A percentile compares a stretch with the other conserved stretches of the same genome.
These are phyloP conservation scores for Temnothorax rugatulus DNA, from an alignment of 2,888 invertebrate genomes.

Conservation along the genomic window DNA sequence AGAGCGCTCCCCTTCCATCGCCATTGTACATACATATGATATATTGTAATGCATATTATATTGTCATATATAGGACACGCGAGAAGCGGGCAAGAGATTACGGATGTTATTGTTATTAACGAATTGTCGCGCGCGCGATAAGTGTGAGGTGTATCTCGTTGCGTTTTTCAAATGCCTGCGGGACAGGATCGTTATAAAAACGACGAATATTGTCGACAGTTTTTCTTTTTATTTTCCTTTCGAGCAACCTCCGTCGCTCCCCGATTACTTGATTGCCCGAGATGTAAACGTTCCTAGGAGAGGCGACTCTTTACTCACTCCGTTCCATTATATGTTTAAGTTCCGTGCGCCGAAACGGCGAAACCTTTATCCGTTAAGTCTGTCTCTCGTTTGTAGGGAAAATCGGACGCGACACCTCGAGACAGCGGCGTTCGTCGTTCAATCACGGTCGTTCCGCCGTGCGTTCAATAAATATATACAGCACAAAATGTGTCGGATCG, in stretches of 20 bases:
- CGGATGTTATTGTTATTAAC: constrained; percentile 33
- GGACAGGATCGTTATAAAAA: constrained; percentile 54
- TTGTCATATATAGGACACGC: constrained; percentile 15
- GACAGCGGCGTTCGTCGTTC: constrained; percentile 32
- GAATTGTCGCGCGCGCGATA: constrained; percentile 8
- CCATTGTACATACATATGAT: constrained; percentile 47
- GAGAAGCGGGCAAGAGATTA: constrained; percentile 32
- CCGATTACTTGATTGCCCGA: constrained; percentile 24
- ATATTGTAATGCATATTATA: constrained; percentile 43
- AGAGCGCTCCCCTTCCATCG: constrained; percentile 25
- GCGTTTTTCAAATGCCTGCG: constrained; percentile 56
- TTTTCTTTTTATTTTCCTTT: constrained; percentile 3
- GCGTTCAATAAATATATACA: constrained; percentile 9
- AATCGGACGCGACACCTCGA: constrained; percentile 15
- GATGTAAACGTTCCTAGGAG: constrained; percentile 34
- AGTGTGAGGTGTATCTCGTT: constrained; percentile 36
- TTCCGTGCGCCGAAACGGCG: constrained; percentile 21
- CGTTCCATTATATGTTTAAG: constrained; percentile 22
- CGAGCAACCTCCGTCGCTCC: constrained; percentile 15
- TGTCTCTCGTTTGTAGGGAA: constrained; percentile 22
- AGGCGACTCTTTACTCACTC: constrained; percentile 24
- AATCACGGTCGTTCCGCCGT: constrained; percentile 17
- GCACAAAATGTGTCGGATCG: constrained; percentile 14
- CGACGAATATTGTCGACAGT: constrained; percentile 29
- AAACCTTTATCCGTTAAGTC: constrained; percentile 7